These are phyloP conservation scores for Pantherophis guttatus DNA, from an alignment of 2,113 vertebrate species.

Conservation along the genomic window DNA sequence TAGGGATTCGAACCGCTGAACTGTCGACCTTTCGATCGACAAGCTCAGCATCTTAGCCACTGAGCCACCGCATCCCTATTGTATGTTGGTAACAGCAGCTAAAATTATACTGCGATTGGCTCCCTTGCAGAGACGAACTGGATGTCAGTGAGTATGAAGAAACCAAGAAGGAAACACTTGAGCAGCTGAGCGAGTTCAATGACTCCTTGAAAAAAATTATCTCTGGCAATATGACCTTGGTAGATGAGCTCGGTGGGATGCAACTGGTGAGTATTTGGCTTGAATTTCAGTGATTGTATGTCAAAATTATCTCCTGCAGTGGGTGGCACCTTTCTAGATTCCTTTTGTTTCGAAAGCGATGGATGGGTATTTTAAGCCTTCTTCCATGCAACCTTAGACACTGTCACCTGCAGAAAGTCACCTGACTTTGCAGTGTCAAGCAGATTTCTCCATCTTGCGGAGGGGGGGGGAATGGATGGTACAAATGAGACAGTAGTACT, in stretches of 20 bases:
- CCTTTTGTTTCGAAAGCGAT: not conserved
- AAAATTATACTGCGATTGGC: not conserved
- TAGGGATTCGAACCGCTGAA: too few relatives aligned
- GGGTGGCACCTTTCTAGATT: not conserved
- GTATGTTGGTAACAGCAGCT: not conserved
- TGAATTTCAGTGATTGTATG: not conserved
- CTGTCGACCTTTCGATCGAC: too few relatives aligned
- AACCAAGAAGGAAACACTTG: slow-evolving; percentile 94
- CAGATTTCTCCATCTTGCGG: not conserved
- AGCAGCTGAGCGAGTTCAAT: slow-evolving; percentile 93
- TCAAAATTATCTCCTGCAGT: not conserved
- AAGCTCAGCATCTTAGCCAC: too few relatives aligned
- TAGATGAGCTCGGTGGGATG: slow-evolving; percentile 95
- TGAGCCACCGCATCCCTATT: too few relatives aligned
- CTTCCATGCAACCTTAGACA: not conserved
- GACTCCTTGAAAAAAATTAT: slow-evolving; percentile 96
- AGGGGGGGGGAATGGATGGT: not conserved
- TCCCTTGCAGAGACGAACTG: slow-evolving; percentile 82
- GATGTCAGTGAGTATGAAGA: slow-evolving; percentile 96
- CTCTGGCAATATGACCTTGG: slow-evolving; percentile 95
- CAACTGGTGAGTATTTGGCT: slow-evolving; percentile 81
- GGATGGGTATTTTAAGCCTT: not conserved
- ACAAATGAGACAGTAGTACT: not conserved
- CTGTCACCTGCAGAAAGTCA: not conserved
- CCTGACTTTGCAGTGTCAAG: not conserved